These are phyloP conservation scores for Tiliacea aurago DNA, from an alignment of 2,888 invertebrate species.

Conservation along the genomic window DNA sequence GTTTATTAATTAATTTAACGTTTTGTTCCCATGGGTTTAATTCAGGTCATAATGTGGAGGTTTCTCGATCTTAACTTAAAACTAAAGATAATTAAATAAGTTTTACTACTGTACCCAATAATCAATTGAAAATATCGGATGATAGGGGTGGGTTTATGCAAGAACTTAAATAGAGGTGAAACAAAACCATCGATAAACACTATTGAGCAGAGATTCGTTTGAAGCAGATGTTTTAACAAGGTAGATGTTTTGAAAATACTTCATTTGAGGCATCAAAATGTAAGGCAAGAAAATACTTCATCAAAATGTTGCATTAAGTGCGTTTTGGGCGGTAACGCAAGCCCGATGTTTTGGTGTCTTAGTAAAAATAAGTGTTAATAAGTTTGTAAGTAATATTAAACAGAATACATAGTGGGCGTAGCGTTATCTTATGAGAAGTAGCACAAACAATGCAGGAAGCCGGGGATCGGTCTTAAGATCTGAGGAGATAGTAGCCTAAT, in stretches of 20 bases:
- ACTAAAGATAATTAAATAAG: constrained; percentile 70
- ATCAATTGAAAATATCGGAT: constrained; percentile 67
- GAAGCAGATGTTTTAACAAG: constrained; percentile 48
- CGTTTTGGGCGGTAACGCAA: constrained; percentile 51
- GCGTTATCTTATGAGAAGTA: constrained; percentile 62
- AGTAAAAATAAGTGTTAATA: constrained; percentile 52
- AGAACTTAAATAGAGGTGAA: constrained; percentile 65
- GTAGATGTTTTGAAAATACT: constrained; percentile 21
- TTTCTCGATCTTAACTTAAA: constrained; percentile 68
- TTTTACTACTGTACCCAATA: constrained; percentile 62
- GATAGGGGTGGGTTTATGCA: constrained; percentile 88
- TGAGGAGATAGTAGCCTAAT: constrained; percentile 68
- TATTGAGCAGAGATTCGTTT: constrained; percentile 85
- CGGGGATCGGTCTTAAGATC: constrained; percentile 66
- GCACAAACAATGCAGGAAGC: constrained; percentile 72
- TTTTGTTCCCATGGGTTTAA: constrained; percentile 56
- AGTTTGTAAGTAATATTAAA: constrained; percentile 56
- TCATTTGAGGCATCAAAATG: constrained; percentile 33
- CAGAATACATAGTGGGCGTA: constrained; percentile 49
- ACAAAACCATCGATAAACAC: constrained; percentile 58
- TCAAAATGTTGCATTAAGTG: constrained; percentile 55
- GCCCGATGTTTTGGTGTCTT: constrained; percentile 37
- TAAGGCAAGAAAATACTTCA: no score
- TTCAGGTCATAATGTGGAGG: constrained; percentile 60
- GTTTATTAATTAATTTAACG: constrained; percentile 59